Evolutionary conservation across 2,797 vertebrate genomes (phyloP).

Genomic region (Periophthalmus magnuspinnatus): DNA sequence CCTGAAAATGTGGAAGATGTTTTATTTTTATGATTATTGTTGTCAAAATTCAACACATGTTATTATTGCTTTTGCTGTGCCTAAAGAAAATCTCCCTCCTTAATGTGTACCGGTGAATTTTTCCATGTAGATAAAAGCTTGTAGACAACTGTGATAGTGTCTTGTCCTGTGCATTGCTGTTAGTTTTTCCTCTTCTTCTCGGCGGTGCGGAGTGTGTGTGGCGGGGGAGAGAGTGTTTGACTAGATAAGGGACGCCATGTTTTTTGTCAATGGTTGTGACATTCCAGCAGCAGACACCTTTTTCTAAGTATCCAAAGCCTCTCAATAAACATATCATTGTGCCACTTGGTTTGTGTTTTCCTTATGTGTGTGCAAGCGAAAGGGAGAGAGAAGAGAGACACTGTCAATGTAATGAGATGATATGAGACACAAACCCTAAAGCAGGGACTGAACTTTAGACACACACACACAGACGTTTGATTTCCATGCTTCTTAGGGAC

Average conservation of each 20-base stretch:
- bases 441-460: conserved; percentile 57
- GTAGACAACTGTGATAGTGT: conserved; percentile 71
- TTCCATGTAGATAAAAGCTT: conserved; percentile 61
- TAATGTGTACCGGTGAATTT: conserved; percentile 64
- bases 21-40: conserved; percentile 55
- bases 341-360: conserved; percentile 58
- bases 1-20: conserved; percentile 51
- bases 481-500: too few relatives aligned
- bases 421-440: conserved; percentile 47
- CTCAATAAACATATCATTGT: conserved; percentile 82
- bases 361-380: conserved; percentile 22
- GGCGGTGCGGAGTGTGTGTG: conserved; percentile 27
- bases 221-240: conserved; percentile 21
- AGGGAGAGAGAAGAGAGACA: conserved; percentile 22
- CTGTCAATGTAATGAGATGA: conserved; percentile 42
- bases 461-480: conserved; percentile 19
- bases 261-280: conserved; percentile 70
- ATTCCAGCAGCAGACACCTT: conserved; percentile 73
- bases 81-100: conserved; percentile 59
- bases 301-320: conserved; percentile 77
- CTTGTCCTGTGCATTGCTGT: conserved; percentile 69
- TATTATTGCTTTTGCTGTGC: conserved; percentile 72
- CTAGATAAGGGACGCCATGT: conserved; percentile 57
- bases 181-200: conserved; percentile 45
- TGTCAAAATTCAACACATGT: conserved; percentile 49